Percentiles rank a stretch among this genome's conserved stretches.
Evolutionary conservation across 2,113 vertebrate genomes (phyloP).

Genomic region (Furnarius figulus): DNA sequence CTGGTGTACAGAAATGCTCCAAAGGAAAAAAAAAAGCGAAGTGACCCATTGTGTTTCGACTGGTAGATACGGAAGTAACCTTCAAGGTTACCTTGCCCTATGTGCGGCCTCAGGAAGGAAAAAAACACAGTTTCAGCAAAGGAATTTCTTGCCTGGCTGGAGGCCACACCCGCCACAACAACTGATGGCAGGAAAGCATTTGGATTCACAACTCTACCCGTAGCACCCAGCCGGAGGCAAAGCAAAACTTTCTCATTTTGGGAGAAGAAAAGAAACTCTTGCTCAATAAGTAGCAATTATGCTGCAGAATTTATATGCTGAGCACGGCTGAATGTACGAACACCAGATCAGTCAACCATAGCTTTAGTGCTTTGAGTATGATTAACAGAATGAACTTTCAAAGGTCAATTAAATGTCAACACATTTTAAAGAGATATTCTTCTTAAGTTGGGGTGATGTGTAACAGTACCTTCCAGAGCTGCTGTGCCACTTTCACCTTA

Average conservation of each 20-base stretch:
- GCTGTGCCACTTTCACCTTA: conserved; percentile 13
- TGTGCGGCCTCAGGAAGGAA: conserved; percentile 52
- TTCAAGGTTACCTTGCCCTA: conserved; percentile 64
- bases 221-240: conserved; percentile 62
- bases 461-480: conserved; percentile 41
- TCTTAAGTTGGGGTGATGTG: conserved; percentile 44
- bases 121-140: conserved; percentile 67
- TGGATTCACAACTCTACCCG: conserved; percentile 61
- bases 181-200: conserved; percentile 74
- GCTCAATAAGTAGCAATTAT: conserved; percentile 79
- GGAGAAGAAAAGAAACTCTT: conserved; percentile 74
- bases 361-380: conserved; percentile 78
- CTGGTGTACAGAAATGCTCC: background rate
- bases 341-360: conserved; percentile 78
- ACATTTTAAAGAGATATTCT: conserved; percentile 76
- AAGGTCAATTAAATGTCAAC: conserved; percentile 87
- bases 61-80: background rate
- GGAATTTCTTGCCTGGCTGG: conserved; percentile 72
- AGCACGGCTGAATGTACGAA: conserved; percentile 76
- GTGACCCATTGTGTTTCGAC: background rate
- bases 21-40: background rate
- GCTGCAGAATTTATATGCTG: conserved; percentile 80
- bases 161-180: conserved; percentile 71
- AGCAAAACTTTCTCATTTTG: conserved; percentile 68
- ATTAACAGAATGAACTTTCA: conserved; percentile 84